A percentile compares a stretch with the other conserved stretches of the same genome.
phyloP scores from a whole-genome alignment of 1,140 invertebrate genomes.

The Tetraneura akinire region DNA sequence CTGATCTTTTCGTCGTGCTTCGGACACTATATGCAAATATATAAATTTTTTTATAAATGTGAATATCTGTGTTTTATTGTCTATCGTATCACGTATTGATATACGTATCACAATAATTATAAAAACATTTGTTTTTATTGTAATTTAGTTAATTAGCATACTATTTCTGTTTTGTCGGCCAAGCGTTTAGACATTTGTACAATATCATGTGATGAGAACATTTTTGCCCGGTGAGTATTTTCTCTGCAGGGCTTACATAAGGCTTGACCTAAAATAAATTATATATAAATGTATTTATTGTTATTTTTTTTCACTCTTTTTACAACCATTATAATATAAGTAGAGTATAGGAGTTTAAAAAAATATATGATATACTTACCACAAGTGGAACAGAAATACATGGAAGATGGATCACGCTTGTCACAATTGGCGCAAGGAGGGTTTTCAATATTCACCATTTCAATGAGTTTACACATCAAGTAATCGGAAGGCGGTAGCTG shows the following conservation, averaged over 20 bases:
- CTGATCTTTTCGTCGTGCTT: conserved; percentile 72
- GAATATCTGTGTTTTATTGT: neutral
- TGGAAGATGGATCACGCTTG: conserved; percentile 67
- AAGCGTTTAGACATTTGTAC: conserved; percentile 71
- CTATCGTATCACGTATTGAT: too few species aligned
- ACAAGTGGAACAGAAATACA: conserved; percentile 73
- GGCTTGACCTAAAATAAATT: conserved; percentile 65
- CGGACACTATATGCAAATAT: conserved; percentile 62
- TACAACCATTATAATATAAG: too few species aligned
- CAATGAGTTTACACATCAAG: conserved; percentile 67
- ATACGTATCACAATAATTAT: too few species aligned
- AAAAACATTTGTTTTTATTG: too few species aligned
- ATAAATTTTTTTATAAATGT: conserved; percentile 19
- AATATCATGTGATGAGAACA: conserved; percentile 73
- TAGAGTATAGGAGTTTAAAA: neutral
- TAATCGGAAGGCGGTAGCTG: conserved; percentile 66
- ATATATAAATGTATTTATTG: too few species aligned
- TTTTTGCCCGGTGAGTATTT: conserved; percentile 72
- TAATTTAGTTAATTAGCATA: conserved; percentile 55
- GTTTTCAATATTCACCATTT: conserved; percentile 69
- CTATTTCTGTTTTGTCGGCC: conserved; percentile 67
- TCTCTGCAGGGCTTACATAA: conserved; percentile 70
- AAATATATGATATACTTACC: conserved; percentile 62
- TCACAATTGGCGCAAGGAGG: conserved; percentile 73
- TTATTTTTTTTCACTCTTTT: too few species aligned